phyloP scores from a whole-genome alignment of 2,113 vertebrate genomes.

The Cinclus mexicanus region DNA sequence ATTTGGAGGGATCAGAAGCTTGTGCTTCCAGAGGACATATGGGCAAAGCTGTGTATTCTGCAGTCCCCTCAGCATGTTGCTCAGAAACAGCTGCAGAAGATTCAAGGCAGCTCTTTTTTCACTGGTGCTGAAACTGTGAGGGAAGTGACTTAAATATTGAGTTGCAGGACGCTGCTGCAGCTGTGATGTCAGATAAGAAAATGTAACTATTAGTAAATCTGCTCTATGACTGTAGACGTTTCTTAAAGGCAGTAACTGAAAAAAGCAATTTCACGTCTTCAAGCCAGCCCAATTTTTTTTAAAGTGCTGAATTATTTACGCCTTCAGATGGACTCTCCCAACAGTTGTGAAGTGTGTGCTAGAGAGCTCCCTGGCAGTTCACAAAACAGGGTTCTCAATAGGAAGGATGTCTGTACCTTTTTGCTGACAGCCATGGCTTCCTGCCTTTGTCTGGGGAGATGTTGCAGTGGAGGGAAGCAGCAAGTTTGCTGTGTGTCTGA shows the following conservation, averaged over 20 bases:
- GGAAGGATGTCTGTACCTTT: constrained; percentile 36
- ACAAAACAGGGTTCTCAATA: not conserved
- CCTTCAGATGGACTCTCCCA: not conserved
- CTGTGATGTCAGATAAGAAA: not conserved
- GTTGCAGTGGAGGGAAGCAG: constrained; percentile 60
- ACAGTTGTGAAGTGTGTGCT: not conserved
- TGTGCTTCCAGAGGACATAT: not conserved
- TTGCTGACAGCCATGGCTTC: constrained; percentile 35
- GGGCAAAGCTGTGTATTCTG: not conserved
- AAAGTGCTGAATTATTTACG: not conserved
- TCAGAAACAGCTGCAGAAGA: constrained; percentile 32
- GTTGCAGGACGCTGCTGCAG: not conserved
- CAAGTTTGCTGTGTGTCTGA: not conserved
- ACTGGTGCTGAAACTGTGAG: not conserved
- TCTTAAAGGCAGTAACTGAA: not conserved
- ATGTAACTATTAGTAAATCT: not conserved
- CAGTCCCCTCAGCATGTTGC: not conserved
- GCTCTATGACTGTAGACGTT: not conserved
- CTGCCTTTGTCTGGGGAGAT: constrained; percentile 76
- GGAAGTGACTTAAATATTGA: not conserved
- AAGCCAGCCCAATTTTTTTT: not conserved
- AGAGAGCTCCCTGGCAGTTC: not conserved
- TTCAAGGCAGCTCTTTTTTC: not conserved
- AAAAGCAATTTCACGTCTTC: not conserved
- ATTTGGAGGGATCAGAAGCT: not conserved